These are phyloP conservation scores for Incurvaria masculella DNA, from an alignment of 2,888 invertebrate genomes.

Conservation along the genomic window DNA sequence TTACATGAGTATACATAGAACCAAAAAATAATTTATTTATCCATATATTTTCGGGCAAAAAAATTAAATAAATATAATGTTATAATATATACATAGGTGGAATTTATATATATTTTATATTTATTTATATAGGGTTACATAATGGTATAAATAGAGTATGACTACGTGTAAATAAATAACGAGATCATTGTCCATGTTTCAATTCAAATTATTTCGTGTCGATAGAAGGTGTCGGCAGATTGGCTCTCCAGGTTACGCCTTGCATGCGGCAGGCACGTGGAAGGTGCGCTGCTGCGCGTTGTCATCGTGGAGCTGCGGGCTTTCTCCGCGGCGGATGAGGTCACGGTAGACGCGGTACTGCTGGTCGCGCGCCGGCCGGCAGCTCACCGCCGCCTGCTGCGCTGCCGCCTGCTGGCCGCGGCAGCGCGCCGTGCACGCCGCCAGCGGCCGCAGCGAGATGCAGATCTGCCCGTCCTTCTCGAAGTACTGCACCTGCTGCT, in stretches of 20 bases:
- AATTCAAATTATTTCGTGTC: too few relatives aligned
- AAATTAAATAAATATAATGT: too few relatives aligned
- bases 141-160: too few relatives aligned
- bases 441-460: conserved; percentile 55
- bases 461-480: conserved; percentile 55
- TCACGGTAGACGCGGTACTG: conserved; percentile 30
- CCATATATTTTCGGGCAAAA: too few relatives aligned
- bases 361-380: conserved; percentile 32
- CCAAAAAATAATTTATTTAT: too few relatives aligned
- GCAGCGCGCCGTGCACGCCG: conserved; percentile 54
- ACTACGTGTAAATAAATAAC: too few relatives aligned
- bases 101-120: too few relatives aligned
- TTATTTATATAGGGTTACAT: too few relatives aligned
- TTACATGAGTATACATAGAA: too few relatives aligned
- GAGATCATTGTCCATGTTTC: too few relatives aligned
- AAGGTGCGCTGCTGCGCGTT: conserved; percentile 28
- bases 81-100: too few relatives aligned
- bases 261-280: conserved; percentile 37
- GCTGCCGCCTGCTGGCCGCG: conserved; percentile 31
- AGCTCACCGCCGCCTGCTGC: conserved; percentile 41
- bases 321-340: conserved; percentile 37
- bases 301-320: conserved; percentile 30
- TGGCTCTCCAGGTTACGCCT: conserved; percentile 22
- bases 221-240: too few relatives aligned
- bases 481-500: conserved; percentile 51